Percentiles rank a stretch among this genome's conserved stretches.
These are phyloP conservation scores for Etheostoma nigrum DNA, from an alignment of 2,797 vertebrate genomes.

Conservation along the genomic window DNA sequence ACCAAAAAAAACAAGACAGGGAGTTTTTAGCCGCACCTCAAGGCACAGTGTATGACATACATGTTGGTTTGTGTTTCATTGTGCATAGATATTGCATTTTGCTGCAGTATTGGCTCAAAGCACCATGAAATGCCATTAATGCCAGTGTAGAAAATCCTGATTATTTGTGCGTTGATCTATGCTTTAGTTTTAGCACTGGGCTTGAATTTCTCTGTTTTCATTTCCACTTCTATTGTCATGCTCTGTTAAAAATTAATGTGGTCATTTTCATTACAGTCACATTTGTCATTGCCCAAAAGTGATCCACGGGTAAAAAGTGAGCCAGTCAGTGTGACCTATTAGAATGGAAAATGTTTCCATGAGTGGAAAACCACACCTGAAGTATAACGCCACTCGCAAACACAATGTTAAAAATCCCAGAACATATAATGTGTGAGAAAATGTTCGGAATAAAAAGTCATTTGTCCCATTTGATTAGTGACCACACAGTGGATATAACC, in stretches of 20 bases:
- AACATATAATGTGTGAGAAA: constrained; percentile 49
- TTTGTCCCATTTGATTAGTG: constrained; percentile 45
- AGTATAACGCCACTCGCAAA: constrained; percentile 38
- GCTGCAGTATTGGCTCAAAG: constrained; percentile 12
- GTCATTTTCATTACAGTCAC: constrained; percentile 64
- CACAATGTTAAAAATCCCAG: constrained; percentile 47
- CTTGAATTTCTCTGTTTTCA: constrained; percentile 29
- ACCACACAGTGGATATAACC: constrained; percentile 29
- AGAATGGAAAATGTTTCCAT: constrained; percentile 68
- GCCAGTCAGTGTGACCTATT: constrained; percentile 60
- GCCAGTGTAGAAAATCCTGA: constrained; percentile 18
- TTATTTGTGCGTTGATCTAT: constrained; percentile 12
- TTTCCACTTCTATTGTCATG: constrained; percentile 63
- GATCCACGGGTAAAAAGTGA: constrained; percentile 57
- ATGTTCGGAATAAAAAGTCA: constrained; percentile 28
- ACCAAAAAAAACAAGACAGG: constrained; percentile 42
- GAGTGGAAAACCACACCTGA: constrained; percentile 73
- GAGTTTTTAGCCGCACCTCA: constrained; percentile 31
- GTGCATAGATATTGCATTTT: constrained; percentile 24
- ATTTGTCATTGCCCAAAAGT: constrained; percentile 63
- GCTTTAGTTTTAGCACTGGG: constrained; percentile 6
- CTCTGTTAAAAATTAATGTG: constrained; percentile 55
- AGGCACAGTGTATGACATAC: constrained; percentile 27
- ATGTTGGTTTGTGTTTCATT: constrained; percentile 39
- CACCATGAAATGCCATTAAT: constrained; percentile 7